Conservation (phyloP, 2,888 invertebrate species). For the Drosophila nigricruria region DNA sequence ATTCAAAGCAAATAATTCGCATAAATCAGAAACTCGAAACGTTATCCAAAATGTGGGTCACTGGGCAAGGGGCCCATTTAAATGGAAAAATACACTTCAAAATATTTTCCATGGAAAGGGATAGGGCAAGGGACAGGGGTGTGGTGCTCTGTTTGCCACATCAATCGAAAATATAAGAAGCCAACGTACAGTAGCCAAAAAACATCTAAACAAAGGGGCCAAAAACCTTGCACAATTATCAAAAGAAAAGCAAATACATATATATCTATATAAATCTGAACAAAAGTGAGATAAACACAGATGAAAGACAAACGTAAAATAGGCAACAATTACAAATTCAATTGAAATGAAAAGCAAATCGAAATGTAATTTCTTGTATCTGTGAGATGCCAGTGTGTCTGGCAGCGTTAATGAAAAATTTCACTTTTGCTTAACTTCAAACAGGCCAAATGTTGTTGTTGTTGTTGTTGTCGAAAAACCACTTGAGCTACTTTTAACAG, state of each 20-base stretch:
- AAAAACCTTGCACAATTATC: constrained; percentile 50
- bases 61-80: constrained; percentile 52
- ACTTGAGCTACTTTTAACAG: constrained; percentile 79
- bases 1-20: constrained; percentile 66
- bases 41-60: constrained; percentile 58
- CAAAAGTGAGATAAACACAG: constrained; percentile 63
- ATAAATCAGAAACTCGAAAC: constrained; percentile 61
- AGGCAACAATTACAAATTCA: constrained; percentile 75
- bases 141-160: constrained; percentile 45
- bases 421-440: constrained; percentile 69
- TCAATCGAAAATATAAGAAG: constrained; percentile 37
- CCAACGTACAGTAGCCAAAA: constrained; percentile 41
- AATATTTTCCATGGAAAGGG: constrained; percentile 33
- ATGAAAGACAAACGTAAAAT: constrained; percentile 66
- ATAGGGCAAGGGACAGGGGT: not conserved
- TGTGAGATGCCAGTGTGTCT: constrained; percentile 67
- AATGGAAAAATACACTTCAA: constrained; percentile 69
- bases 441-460: constrained; percentile 29
- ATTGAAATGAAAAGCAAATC: constrained; percentile 73
- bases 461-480: constrained; percentile 54
- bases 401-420: constrained; percentile 79
- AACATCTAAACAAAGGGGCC: constrained; percentile 47
- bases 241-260: constrained; percentile 15
- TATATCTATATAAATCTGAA: constrained; percentile 1
- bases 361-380: constrained; percentile 52